Evolutionary conservation across 2,888 invertebrate species (phyloP), one percentile per base, ranked within the genome.

Genomic region (Panopea generosa): DNA sequence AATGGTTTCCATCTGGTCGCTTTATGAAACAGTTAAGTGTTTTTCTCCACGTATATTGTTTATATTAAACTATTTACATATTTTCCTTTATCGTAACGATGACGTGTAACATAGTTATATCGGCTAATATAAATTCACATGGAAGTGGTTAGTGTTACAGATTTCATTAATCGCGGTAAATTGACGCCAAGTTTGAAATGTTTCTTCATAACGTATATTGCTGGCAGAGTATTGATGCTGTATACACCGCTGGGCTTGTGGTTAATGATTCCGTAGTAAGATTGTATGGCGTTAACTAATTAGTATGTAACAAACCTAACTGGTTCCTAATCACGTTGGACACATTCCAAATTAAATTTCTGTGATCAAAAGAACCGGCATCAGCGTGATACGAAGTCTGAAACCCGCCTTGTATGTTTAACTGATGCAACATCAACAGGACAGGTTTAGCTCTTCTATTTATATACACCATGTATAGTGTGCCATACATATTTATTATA

Each of bases 41-140:
- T 72, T 49, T 69, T 22, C 57, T 22, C 45, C 27, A 20, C 38
- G 70, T 70, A 75, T 61, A 66, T 66, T 70, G 69, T 61, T 75
- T 66, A 66, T 75, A 70, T 70, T 63, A 70, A 69, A 66, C 47
- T 62, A 29, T 62, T 55, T 62, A 45, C 6, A 45, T 16, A 16
- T 45, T 45, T 45, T 16, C 16, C 20, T 45, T 45, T 16, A 18
- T 45, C 45, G 6, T 45, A 9, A 4, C n/a, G 6, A 6, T 45
- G 45, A 20, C 6, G 6, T 45, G 33, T 33, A 7, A 33, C 33
- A 33, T 11, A n/a, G n/a, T n/a, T n/a, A 33, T 33, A 33, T 33
- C 11, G 33, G 33, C 33, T 11, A 33, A 11, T 11, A 33, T 7
- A 33, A 7, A 33, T 33, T 33, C 33, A 11, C 33, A 33, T 7